phyloP scores from a whole-genome alignment of 2,888 invertebrate genomes.

The Apantesis nais region DNA sequence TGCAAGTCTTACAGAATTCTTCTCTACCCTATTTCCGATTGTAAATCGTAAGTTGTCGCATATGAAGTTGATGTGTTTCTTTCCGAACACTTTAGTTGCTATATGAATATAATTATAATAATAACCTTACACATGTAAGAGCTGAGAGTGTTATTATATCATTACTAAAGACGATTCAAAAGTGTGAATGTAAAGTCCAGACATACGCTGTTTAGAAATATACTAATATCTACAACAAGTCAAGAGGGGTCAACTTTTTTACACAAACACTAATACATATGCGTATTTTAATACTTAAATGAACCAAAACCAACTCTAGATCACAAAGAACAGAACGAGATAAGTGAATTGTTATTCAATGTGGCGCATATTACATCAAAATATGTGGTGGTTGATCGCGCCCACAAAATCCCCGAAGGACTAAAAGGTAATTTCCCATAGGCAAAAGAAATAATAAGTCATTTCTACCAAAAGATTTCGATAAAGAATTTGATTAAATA shows the following conservation, averaged over 20 bases:
- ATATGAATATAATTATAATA: too few relatives aligned
- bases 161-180: too few relatives aligned
- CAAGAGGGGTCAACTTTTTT: too few relatives aligned
- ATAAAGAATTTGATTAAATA: constrained; percentile 41
- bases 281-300: not conserved
- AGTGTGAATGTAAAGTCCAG: too few relatives aligned
- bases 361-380: constrained; percentile 23
- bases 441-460: constrained; percentile 60
- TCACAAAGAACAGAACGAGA: not conserved
- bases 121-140: too few relatives aligned
- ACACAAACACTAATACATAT: too few relatives aligned
- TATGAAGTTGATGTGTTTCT: too few relatives aligned
- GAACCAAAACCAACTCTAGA: not conserved
- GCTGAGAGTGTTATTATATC: too few relatives aligned
- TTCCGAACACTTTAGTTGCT: too few relatives aligned
- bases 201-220: too few relatives aligned
- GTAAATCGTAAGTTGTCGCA: not conserved
- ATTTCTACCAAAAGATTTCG: constrained; percentile 51
- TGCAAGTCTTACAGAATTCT: too few relatives aligned
- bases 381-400: constrained; percentile 39
- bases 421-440: constrained; percentile 59
- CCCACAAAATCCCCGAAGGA: constrained; percentile 48
- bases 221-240: too few relatives aligned
- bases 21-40: not conserved
- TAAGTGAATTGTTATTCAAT: constrained; percentile 16